Conservation (phyloP, 2,113 vertebrate genomes). For the Trachemys scripta region DNA sequence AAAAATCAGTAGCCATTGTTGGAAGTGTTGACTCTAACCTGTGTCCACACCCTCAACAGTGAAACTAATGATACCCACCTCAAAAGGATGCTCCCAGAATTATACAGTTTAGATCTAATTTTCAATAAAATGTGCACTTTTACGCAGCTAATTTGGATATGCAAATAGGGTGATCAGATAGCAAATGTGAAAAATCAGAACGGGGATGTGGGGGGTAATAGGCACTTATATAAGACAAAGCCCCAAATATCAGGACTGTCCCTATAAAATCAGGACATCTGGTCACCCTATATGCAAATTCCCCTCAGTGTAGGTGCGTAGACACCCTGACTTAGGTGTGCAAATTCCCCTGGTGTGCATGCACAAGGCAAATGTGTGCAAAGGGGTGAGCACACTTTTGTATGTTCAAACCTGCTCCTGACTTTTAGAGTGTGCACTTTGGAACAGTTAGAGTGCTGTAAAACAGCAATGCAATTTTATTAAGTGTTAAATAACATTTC, state of each 20-base stretch:
- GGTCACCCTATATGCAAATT: background rate
- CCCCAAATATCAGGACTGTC: too few species aligned
- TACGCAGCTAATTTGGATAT: background rate
- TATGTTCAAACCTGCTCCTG: rapidly evolving
- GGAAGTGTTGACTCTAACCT: background rate
- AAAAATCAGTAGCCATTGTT: background rate
- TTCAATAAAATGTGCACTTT: background rate
- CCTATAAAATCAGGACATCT: too few species aligned
- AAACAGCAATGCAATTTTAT: background rate
- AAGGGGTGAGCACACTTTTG: background rate
- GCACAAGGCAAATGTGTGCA: background rate
- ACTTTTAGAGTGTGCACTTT: background rate
- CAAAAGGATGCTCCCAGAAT: background rate
- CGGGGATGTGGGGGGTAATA: too few species aligned
- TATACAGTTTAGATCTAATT: background rate
- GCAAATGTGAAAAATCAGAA: too few species aligned
- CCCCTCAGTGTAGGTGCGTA: background rate
- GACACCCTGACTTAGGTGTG: background rate
- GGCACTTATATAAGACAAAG: too few species aligned
- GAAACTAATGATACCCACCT: background rate
- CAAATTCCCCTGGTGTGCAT: background rate
- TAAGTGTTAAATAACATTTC: background rate
- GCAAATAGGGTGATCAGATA: background rate
- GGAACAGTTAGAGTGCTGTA: background rate
- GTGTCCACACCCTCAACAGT: background rate